Base-by-base conservation (phyloP, 2,797 vertebrate species). In the Australoheros facetus region DNA sequence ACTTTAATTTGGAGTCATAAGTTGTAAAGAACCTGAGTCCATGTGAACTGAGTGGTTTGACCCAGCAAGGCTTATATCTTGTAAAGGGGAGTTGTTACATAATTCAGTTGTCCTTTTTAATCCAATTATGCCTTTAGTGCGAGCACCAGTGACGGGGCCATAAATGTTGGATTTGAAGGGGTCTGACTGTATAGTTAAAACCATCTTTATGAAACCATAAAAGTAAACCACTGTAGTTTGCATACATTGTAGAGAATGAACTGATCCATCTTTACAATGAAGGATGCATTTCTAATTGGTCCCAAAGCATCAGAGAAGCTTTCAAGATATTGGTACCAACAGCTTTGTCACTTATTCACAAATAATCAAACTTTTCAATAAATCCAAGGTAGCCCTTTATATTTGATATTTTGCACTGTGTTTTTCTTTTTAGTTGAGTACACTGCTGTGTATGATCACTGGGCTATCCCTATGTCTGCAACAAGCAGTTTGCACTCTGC, bases 401-500 rank as follows among this genome's bases (percentile, higher is more conserved):
- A 51, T 69, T 10, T 51, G 30, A 30, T 8, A 51, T 7, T 66
- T 4, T 1, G 8, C 11, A 4, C 2, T 75, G 2, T n/a, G 5
- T 13, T 48, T 39, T 3, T 17, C 3, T 9, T 37, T 34, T 14
- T 23, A 19, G 28, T 13, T 21, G 7, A 58, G 7, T 4, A 21
- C 32, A 19, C 42, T 19, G 26, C 3, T 6, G 34, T 4, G 54
- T 75, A 3, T 58, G 58, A 56, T 28, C 37, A 30, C 30, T 37
- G 23, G 42, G 60, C 34, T 56, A 3, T 58, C 26, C n/a, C 34
- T 53, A 23, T 57, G 21, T 78, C 39, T 1, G 3, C 64, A 57
- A 51, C 72, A 53, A 73, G 75, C 26, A 48, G 66, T 84, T 87
- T 79, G 26, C 53, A 5, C 75, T 54, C 71, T 55, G 60, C 19